Conservation (phyloP, 2,113 vertebrate genomes). For the Sebastes fasciatus region DNA sequence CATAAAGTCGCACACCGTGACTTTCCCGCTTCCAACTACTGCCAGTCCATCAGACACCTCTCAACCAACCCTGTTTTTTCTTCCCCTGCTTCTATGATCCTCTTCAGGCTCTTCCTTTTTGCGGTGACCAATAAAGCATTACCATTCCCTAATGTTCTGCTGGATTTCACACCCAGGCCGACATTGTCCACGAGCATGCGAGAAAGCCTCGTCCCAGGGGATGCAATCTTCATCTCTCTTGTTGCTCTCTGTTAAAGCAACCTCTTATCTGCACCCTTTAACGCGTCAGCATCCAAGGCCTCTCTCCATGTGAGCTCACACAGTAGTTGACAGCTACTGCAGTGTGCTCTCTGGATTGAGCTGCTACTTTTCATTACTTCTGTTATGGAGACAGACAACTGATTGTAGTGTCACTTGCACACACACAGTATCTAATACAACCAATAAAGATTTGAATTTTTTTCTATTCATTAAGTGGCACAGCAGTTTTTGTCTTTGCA, state of each 20-base stretch:
- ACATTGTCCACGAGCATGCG: slow-evolving; percentile 56
- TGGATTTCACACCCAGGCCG: slow-evolving; percentile 75
- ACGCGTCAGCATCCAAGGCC: slow-evolving; percentile 60
- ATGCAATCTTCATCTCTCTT: slow-evolving; percentile 53
- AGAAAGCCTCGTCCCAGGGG: slow-evolving; percentile 51
- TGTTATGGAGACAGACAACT: not conserved
- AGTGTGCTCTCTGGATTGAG: slow-evolving; percentile 41
- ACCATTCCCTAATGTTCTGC: slow-evolving; percentile 68
- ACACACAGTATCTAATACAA: not conserved
- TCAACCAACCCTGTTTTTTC: not conserved
- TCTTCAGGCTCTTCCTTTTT: slow-evolving; percentile 38
- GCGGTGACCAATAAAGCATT: slow-evolving; percentile 66
- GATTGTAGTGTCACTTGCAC: not conserved
- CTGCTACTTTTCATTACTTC: slow-evolving; percentile 43
- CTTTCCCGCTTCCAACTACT: slow-evolving; percentile 59
- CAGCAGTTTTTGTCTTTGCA: not conserved
- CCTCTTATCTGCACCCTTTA: slow-evolving; percentile 70
- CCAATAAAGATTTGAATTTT: not conserved
- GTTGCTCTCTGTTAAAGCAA: slow-evolving; percentile 49
- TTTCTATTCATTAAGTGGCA: not conserved
- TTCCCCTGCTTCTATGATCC: slow-evolving; percentile 38
- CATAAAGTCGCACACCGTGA: slow-evolving; percentile 77
- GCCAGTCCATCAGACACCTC: slow-evolving; percentile 33
- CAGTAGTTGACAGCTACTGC: slow-evolving; percentile 65
- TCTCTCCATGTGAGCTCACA: slow-evolving; percentile 44